Conservation (phyloP, 2,113 vertebrate genomes). For the Gymnorhina tibicen region DNA sequence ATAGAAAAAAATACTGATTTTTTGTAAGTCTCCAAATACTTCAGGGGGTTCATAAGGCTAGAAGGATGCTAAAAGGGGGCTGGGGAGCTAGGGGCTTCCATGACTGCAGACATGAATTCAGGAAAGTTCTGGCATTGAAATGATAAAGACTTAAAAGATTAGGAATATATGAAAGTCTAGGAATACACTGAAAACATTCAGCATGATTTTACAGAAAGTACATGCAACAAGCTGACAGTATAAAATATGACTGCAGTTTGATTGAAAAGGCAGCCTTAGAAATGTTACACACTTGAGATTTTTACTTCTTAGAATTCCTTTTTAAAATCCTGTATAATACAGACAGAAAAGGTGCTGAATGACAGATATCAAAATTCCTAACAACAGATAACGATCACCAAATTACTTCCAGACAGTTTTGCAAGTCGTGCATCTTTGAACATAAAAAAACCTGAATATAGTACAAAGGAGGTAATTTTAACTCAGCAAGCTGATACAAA, state of each 20-base stretch:
- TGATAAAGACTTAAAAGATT: not conserved
- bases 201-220: not conserved
- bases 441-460: not conserved
- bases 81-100: not conserved
- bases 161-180: not conserved
- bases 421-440: not conserved
- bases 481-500: not conserved
- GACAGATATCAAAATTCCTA: not conserved
- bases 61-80: not conserved
- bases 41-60: not conserved
- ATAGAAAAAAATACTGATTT: not conserved
- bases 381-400: not conserved
- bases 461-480: not conserved
- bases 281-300: not conserved
- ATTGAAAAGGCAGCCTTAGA: not conserved
- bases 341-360: not conserved
- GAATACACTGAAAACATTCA: not conserved
- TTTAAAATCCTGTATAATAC: not conserved
- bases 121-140: not conserved
- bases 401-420: not conserved
- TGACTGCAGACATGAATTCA: not conserved
- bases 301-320: not conserved
- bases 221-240: not conserved
- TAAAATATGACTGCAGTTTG: not conserved
- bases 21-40: not conserved